A percentile compares a stretch with the other conserved stretches of the same genome.
Conservation (phyloP, 2,888 invertebrate species). For the Tridacna crocea region DNA sequence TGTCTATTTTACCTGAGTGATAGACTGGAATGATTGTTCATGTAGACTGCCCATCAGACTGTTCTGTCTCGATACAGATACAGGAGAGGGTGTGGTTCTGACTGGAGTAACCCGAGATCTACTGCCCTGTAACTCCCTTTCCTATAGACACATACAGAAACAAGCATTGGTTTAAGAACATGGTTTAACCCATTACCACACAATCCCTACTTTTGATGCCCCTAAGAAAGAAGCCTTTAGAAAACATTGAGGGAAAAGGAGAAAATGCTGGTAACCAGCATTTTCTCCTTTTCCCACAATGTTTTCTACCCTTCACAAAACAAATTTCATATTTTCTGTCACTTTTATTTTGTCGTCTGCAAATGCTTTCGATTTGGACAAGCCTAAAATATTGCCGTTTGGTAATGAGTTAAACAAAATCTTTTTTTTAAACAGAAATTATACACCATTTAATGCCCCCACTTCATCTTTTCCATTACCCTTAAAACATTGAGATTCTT, state of each 20-base stretch:
- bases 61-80: conserved; percentile 75
- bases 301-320: neutral
- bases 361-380: no score
- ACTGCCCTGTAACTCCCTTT: conserved; percentile 68
- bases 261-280: no score
- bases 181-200: neutral
- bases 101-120: conserved; percentile 68
- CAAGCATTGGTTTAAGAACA: neutral
- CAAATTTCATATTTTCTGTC: no score
- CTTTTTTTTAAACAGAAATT: no score
- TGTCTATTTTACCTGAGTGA: conserved; percentile 67
- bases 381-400: no score
- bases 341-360: no score
- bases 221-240: neutral
- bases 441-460: no score
- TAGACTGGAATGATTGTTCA: conserved; percentile 62
- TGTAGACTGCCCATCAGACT: conserved; percentile 70
- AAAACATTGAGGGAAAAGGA: no score
- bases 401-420: no score
- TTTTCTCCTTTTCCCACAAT: neutral
- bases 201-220: no score
- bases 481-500: no score
- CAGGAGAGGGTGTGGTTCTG: conserved; percentile 74
- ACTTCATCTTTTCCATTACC: no score
- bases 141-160: conserved; percentile 44